Percentiles rank a stretch among this genome's conserved stretches.
These are phyloP conservation scores for Drosophila tsacasi DNA, from an alignment of 1,140 invertebrate genomes.

Conservation along the genomic window DNA sequence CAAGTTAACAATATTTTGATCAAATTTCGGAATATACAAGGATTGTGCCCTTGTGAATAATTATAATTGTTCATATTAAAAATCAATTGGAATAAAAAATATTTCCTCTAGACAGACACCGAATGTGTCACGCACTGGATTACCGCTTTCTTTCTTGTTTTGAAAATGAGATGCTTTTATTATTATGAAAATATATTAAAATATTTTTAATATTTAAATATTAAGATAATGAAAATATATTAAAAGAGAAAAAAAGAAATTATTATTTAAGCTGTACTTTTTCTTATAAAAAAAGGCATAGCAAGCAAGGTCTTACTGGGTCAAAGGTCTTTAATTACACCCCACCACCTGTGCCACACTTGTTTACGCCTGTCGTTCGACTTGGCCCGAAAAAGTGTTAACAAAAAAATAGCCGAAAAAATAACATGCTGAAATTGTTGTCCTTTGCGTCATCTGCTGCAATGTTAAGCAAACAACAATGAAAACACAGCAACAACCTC, in stretches of 20 bases:
- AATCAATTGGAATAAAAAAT: no score
- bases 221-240: not conserved
- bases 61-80: not conserved
- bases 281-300: not conserved
- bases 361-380: slow-evolving; percentile 27
- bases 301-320: not conserved
- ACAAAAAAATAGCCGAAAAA: slow-evolving; percentile 8
- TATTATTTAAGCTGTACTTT: not conserved
- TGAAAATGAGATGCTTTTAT: not conserved
- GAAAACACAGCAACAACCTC: slow-evolving; percentile 18
- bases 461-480: slow-evolving; percentile 74
- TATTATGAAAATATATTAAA: not conserved
- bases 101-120: no score
- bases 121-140: no score
- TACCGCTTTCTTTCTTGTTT: not conserved
- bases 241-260: not conserved
- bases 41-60: no score
- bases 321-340: slow-evolving; percentile 14
- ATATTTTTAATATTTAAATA: no score
- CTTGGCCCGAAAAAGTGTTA: slow-evolving; percentile 7
- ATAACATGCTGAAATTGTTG: slow-evolving; percentile 45
- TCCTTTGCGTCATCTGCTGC: slow-evolving; percentile 73
- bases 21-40: not conserved
- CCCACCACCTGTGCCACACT: slow-evolving; percentile 6
- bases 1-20: fast-evolving